Evolutionary conservation across 2,797 vertebrate genomes (phyloP).

Genomic region (Eutrigla gurnardus): DNA sequence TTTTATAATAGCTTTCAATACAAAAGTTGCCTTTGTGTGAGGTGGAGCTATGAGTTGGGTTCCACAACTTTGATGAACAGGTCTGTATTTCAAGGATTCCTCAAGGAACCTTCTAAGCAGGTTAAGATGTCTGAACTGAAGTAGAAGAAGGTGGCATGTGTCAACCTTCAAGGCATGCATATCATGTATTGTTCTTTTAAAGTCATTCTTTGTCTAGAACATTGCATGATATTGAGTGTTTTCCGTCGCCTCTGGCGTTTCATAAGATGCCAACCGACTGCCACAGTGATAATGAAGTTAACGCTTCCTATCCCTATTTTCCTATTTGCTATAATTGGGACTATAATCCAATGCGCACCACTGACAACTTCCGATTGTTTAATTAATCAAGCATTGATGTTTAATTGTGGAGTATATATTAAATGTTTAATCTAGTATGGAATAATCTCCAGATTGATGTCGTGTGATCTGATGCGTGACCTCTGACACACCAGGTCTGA

Average conservation of each 20-base stretch:
- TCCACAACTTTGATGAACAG: conserved; percentile 9
- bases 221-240: neutral
- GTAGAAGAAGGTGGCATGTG: too few species aligned
- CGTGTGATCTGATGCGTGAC: neutral
- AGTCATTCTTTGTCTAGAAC: neutral
- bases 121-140: neutral
- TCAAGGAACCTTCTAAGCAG: neutral
- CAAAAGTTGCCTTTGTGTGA: conserved; percentile 22
- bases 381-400: neutral
- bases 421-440: neutral
- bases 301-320: conserved; percentile 7
- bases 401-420: neutral
- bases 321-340: conserved; percentile 1
- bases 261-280: neutral
- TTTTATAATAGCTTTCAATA: conserved; percentile 33
- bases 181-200: neutral
- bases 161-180: neutral
- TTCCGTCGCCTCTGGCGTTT: neutral
- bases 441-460: neutral
- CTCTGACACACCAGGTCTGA: neutral
- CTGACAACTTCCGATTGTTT: neutral
- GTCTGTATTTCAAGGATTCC: conserved; percentile 2
- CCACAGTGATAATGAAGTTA: conserved; percentile 4
- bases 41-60: conserved; percentile 22
- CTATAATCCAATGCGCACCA: conserved; percentile 1